Evolutionary conservation across 2,888 invertebrate species (phyloP).

Genomic region (Stictocephala bisonia): DNA sequence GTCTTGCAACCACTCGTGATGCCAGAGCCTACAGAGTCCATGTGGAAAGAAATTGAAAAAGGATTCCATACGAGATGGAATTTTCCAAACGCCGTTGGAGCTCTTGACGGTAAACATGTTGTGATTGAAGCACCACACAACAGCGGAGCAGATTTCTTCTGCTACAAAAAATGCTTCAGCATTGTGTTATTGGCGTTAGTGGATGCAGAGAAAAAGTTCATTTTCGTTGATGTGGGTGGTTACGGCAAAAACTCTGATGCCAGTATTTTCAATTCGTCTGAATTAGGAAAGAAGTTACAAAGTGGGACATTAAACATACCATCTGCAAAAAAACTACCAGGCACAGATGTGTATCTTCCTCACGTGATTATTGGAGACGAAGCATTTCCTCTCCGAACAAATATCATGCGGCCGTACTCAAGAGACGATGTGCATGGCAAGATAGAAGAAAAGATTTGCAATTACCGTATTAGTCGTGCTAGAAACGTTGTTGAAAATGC

Average conservation of each 20-base stretch:
- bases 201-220: conserved; percentile 47
- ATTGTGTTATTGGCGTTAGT: conserved; percentile 40
- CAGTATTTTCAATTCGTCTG: conserved; percentile 38
- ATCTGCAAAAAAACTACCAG: conserved; percentile 55
- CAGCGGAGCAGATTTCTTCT: conserved; percentile 40
- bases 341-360: conserved; percentile 27
- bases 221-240: conserved; percentile 43
- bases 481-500: conserved; percentile 42
- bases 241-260: conserved; percentile 43
- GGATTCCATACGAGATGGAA: conserved; percentile 36
- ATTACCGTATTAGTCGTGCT: conserved; percentile 38
- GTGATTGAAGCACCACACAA: conserved; percentile 43
- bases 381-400: conserved; percentile 47
- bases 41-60: conserved; percentile 36
- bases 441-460: conserved; percentile 33
- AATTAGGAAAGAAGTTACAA: conserved; percentile 16
- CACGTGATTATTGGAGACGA: conserved; percentile 51
- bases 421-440: conserved; percentile 27
- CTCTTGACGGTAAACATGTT: conserved; percentile 42
- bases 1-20: conserved; percentile 26
- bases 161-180: conserved; percentile 47
- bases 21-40: conserved; percentile 37
- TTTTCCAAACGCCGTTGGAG: conserved; percentile 42
- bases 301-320: conserved; percentile 50
- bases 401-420: conserved; percentile 51